Evolutionary conservation across 2,888 invertebrate species (phyloP).

Genomic region (Carterocephalus palaemon): DNA sequence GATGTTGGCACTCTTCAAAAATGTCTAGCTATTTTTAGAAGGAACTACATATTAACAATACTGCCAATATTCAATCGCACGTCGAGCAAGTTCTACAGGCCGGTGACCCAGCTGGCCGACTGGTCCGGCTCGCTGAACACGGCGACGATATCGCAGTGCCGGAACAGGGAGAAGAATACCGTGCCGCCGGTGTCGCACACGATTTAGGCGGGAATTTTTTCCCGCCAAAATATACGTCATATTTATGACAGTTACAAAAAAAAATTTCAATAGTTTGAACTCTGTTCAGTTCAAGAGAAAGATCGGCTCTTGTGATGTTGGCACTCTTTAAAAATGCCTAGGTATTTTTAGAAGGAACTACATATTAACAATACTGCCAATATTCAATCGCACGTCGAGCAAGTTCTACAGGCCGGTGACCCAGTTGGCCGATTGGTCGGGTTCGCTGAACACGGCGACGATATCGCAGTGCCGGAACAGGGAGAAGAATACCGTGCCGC

Average conservation of each 20-base stretch:
- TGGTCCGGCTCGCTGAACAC: constrained; percentile 83
- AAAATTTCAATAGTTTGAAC: no score
- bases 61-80: constrained; percentile 98
- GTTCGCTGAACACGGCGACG: constrained; percentile 49
- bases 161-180: constrained; percentile 35
- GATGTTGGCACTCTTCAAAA: no score
- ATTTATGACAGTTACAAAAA: neutral
- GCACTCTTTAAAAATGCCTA: no score
- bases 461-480: constrained; percentile 27
- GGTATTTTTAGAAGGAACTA: no score
- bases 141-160: constrained; percentile 32
- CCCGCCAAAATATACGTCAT: neutral
- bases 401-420: constrained; percentile 91
- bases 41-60: no score
- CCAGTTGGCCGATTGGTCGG: constrained; percentile 94
- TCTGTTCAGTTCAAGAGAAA: no score
- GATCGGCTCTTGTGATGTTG: no score
- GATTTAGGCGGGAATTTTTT: constrained; percentile 42
- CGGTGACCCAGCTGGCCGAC: constrained; percentile 89
- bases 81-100: constrained; percentile 92
- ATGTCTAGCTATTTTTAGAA: no score
- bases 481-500: constrained; percentile 39
- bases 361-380: no score
- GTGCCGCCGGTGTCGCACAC: constrained; percentile 45
- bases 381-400: constrained; percentile 97